A percentile compares a stretch with the other conserved stretches of the same genome.
Evolutionary conservation across 2,888 invertebrate species (phyloP).

Genomic region (Pollenia amentaria): DNA sequence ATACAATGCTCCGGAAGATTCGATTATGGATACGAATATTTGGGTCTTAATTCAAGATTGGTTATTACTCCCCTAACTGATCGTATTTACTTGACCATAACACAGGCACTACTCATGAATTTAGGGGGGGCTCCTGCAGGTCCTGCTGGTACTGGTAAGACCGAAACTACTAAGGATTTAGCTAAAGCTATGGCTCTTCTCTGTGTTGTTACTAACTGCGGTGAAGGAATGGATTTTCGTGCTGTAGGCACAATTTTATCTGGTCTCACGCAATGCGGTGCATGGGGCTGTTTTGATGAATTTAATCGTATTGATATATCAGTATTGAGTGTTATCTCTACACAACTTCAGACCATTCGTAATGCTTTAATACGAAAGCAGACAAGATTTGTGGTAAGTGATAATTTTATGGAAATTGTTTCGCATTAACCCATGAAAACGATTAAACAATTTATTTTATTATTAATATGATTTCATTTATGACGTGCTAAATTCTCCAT

Average conservation of each 20-base stretch:
- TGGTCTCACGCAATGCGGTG: conserved; percentile 87
- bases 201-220: conserved; percentile 95
- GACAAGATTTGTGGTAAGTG: conserved; percentile 89
- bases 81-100: conserved; percentile 95
- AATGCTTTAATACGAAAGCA: conserved; percentile 92
- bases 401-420: background rate
- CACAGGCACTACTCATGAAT: conserved; percentile 96
- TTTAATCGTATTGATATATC: conserved; percentile 97
- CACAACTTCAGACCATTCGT: conserved; percentile 95
- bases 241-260: conserved; percentile 92
- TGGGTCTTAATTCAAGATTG: conserved; percentile 95
- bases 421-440: too few species aligned
- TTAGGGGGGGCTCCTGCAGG: conserved; percentile 96
- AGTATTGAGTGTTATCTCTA: conserved; percentile 96
- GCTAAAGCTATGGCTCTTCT: conserved; percentile 94
- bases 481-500: too few species aligned
- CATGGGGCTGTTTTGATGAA: conserved; percentile 98
- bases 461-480: too few species aligned
- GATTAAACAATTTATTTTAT: too few species aligned
- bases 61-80: conserved; percentile 97
- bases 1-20: conserved; percentile 94
- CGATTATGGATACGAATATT: conserved; percentile 97
- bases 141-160: conserved; percentile 88
- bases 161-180: conserved; percentile 95
- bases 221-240: conserved; percentile 96